phyloP scores from a whole-genome alignment of 2,888 invertebrate genomes.

The Synergus laeviventris region DNA sequence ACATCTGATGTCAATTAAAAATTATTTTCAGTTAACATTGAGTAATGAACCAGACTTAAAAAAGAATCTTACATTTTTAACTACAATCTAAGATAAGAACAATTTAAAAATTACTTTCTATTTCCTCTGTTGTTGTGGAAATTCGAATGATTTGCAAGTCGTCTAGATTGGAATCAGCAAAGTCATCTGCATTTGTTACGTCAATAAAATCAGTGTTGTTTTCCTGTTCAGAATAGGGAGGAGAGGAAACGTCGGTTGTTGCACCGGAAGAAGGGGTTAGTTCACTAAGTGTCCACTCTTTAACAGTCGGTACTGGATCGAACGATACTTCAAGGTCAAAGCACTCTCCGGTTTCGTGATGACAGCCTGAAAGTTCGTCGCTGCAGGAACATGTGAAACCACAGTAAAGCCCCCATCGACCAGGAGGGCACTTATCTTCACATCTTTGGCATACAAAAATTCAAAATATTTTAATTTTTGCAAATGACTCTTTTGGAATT shows the following conservation, averaged over 20 bases:
- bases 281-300: slow-evolving; percentile 48
- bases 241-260: slow-evolving; percentile 40
- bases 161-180: slow-evolving; percentile 24
- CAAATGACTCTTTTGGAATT: too few species aligned
- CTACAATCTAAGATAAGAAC: background rate
- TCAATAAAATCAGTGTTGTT: slow-evolving; percentile 39
- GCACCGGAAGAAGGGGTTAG: slow-evolving; percentile 43
- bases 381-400: slow-evolving; percentile 81
- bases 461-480: background rate
- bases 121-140: slow-evolving; percentile 10
- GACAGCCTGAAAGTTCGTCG: slow-evolving; percentile 79
- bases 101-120: slow-evolving; percentile 3
- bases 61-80: too few species aligned
- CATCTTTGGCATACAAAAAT: slow-evolving; percentile 60
- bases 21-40: background rate
- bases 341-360: slow-evolving; percentile 82
- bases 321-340: slow-evolving; percentile 44
- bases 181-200: slow-evolving; percentile 35
- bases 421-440: slow-evolving; percentile 78
- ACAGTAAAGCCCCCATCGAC: slow-evolving; percentile 87
- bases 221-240: slow-evolving; percentile 34
- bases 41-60: background rate
- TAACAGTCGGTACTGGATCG: slow-evolving; percentile 41
- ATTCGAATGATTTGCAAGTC: slow-evolving; percentile 33
- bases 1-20: slow-evolving; percentile 3